These are phyloP conservation scores for Callimorpha dominula DNA, from an alignment of 2,888 invertebrate genomes.

Conservation along the genomic window DNA sequence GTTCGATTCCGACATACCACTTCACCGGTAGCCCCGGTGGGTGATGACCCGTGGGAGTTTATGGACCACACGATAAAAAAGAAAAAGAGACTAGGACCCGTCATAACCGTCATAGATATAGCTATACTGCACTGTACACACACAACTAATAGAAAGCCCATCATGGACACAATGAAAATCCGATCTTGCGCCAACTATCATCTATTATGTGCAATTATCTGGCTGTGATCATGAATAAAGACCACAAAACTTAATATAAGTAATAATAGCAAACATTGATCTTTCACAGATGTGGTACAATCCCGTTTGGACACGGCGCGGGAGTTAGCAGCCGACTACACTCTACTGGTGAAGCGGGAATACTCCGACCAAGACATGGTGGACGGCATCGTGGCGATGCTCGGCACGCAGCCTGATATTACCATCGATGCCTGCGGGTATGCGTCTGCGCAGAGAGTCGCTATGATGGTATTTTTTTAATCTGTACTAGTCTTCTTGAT, in stretches of 20 bases:
- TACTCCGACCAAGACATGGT: slow-evolving; percentile 86
- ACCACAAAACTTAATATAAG: background rate
- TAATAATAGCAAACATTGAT: background rate
- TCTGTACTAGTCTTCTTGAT: background rate
- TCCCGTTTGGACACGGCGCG: slow-evolving; percentile 91
- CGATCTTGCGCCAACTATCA: too few species aligned
- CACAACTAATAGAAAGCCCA: too few species aligned
- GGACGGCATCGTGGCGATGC: slow-evolving; percentile 82
- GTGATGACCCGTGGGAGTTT: too few species aligned
- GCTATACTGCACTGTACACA: too few species aligned
- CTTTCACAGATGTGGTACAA: slow-evolving; percentile 88
- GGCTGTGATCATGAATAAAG: too few species aligned
- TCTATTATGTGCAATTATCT: too few species aligned
- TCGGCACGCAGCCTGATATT: slow-evolving; percentile 89
- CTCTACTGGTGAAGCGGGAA: slow-evolving; percentile 85
- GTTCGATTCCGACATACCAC: too few species aligned
- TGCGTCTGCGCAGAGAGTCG: slow-evolving; percentile 91
- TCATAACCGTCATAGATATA: too few species aligned
- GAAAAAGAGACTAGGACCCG: too few species aligned
- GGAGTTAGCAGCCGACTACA: slow-evolving; percentile 90
- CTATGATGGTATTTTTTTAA: slow-evolving; percentile 88
- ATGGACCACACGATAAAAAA: too few species aligned
- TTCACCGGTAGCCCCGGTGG: too few species aligned
- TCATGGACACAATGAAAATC: too few species aligned
- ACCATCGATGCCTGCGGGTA: slow-evolving; percentile 96